Evolutionary conservation across 2,113 vertebrate genomes (phyloP).

Genomic region (Zosterops pallidus): DNA sequence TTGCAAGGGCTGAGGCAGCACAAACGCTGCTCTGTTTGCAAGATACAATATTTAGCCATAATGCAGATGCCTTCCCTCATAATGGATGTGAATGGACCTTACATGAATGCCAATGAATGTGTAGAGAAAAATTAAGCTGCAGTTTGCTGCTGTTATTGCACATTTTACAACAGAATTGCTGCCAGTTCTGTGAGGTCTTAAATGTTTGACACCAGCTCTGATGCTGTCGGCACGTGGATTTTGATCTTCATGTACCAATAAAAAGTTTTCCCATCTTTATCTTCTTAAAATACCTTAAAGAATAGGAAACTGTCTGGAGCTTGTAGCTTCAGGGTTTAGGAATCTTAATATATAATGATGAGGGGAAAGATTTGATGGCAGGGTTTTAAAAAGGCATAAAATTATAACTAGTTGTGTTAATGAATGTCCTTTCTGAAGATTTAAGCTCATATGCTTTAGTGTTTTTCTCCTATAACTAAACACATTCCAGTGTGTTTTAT

Average conservation of each 20-base stretch:
- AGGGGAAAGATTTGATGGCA: neutral
- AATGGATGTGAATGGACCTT: neutral
- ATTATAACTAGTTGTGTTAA: neutral
- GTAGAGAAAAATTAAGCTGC: neutral
- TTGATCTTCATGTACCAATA: neutral
- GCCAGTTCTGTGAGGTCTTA: neutral
- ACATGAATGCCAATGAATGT: neutral
- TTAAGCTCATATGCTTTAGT: neutral
- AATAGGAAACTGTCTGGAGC: neutral
- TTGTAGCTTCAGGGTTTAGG: neutral
- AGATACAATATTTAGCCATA: neutral
- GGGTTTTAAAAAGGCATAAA: neutral
- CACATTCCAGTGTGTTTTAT: neutral
- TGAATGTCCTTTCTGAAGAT: neutral
- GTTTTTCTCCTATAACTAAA: neutral
- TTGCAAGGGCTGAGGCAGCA: neutral
- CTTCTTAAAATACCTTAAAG: neutral
- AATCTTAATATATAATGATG: neutral
- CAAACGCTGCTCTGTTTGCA: neutral
- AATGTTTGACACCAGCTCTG: neutral
- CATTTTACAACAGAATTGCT: neutral
- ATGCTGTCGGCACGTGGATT: accelerated
- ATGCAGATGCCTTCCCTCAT: neutral
- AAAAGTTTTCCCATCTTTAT: neutral
- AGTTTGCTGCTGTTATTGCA: neutral